Base-by-base conservation (phyloP, 2,797 vertebrate species). In the Anguilla megastoma region DNA sequence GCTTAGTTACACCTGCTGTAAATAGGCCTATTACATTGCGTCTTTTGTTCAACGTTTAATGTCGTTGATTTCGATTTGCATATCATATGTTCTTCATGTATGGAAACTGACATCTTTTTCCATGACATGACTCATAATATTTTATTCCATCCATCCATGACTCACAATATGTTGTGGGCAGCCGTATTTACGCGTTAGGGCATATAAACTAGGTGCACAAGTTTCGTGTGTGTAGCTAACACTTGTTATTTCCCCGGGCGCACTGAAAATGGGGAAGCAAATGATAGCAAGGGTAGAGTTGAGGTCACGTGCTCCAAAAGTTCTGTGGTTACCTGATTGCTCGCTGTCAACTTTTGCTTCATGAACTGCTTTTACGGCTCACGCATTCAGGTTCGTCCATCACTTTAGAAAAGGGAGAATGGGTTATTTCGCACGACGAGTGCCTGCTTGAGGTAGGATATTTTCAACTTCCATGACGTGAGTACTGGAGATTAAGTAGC, bases 41-140 rank as follows among this genome's bases (percentile, higher is more conserved):
- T 33, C 71, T 36, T 76, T 76, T 36, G 71, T 76, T 33, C 18
- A 74, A 12, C 10, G 69, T 74, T 66, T 24, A 69, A 69, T 69
- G 63, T 69, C 33, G 74, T 79, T 79, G 12, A 45, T 79, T 45
- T 21, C 33, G 14, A 79, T 79, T 79, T 79, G 36, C 74, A 79
- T 79, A 8, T 9, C 10, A 71, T 71, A 30, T 71, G 14, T 36
- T 33, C 33, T 14, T 45, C 7, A n/a, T 82, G 79, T 48, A 12
- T 9, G 41, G 41, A 82, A 48, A 82, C 10, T 50, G 8, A 48
- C 79, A 82, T 50, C n/a, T 82, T 50, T 6, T 82, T 82, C 74
- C 45, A 82, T 50, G 79, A n/a, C 45, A 48, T 50, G 79, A 82
- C 79, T 50, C 21, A 80, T 80, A 80, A 45, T 80, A 80, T 82